Percentiles rank a stretch among this genome's conserved stretches.
Conservation (phyloP, 2,888 invertebrate genomes). For the Meandrusa payeni region DNA sequence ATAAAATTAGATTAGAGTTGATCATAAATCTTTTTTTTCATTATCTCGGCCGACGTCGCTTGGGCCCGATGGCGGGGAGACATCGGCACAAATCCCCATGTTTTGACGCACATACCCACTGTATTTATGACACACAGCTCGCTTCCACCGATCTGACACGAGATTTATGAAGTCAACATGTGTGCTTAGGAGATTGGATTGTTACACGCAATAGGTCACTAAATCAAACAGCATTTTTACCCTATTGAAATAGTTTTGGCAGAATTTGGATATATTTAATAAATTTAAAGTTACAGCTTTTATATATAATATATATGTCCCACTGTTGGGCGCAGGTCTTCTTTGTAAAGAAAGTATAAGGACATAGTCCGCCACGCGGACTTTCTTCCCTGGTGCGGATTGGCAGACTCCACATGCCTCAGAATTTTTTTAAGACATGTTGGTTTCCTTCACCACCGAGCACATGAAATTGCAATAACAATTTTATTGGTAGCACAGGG, state of each 20-base stretch:
- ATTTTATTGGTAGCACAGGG: too few relatives aligned
- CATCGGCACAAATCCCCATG: constrained; percentile 70
- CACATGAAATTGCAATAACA: too few relatives aligned
- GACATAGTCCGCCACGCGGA: too few relatives aligned
- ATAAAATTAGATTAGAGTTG: constrained; percentile 78
- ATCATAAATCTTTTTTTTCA: constrained; percentile 79
- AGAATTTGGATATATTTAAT: constrained; percentile 3
- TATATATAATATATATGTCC: too few relatives aligned
- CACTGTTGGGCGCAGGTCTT: too few relatives aligned
- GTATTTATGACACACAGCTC: constrained; percentile 71
- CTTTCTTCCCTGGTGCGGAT: too few relatives aligned
- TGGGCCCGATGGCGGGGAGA: constrained; percentile 50
- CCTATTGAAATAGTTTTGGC: constrained; percentile 4
- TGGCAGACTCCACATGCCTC: too few relatives aligned
- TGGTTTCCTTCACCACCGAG: too few relatives aligned
- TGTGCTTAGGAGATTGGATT: constrained; percentile 68
- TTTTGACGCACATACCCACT: constrained; percentile 74
- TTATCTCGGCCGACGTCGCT: constrained; percentile 62
- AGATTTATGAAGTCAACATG: constrained; percentile 77
- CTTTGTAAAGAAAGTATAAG: too few relatives aligned
- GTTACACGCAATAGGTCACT: constrained; percentile 50
- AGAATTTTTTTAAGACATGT: too few relatives aligned
- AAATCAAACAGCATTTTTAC: constrained; percentile 14
- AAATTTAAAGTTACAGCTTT: too few relatives aligned
- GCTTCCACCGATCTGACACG: constrained; percentile 60